These are phyloP conservation scores for Syngnathus rostellatus DNA, from an alignment of 2,797 vertebrate species.

Conservation along the genomic window DNA sequence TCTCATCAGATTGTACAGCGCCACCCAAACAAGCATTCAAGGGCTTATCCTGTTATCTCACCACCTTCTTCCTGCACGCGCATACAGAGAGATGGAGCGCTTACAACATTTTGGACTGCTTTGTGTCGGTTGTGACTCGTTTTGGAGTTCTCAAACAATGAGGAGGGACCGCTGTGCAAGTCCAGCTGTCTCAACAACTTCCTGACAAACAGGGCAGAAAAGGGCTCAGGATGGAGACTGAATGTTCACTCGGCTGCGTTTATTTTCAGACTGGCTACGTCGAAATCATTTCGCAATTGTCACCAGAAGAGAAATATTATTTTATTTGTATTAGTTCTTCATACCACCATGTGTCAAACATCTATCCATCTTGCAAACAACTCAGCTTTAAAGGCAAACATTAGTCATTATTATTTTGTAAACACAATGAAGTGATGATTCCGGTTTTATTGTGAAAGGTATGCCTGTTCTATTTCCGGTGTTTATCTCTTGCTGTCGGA, in stretches of 20 bases:
- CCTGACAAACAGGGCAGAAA: constrained; percentile 35
- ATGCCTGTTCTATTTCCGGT: background rate
- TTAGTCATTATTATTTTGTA: background rate
- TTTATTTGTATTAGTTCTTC: background rate
- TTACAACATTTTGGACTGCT: constrained; percentile 24
- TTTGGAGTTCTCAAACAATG: constrained; percentile 52
- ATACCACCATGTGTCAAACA: background rate
- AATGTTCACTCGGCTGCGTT: background rate
- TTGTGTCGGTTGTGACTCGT: constrained; percentile 35
- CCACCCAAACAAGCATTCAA: constrained; percentile 19
- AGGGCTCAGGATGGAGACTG: constrained; percentile 28
- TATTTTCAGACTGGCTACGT: constrained; percentile 5
- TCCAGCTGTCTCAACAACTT: constrained; percentile 54
- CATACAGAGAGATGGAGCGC: constrained; percentile 29
- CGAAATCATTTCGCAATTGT: background rate
- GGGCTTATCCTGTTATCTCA: constrained; percentile 45
- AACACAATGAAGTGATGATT: background rate
- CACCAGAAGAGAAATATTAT: background rate
- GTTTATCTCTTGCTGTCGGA: too few species aligned
- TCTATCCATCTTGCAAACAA: too few species aligned
- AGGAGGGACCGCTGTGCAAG: constrained; percentile 25
- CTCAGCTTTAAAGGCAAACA: too few species aligned
- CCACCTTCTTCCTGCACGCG: constrained; percentile 32
- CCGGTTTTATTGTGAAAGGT: background rate
- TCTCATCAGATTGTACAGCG: too few species aligned